Percentiles rank a stretch among this genome's conserved stretches.
phyloP scores from a whole-genome alignment of 2,797 vertebrate genomes.

The Hydrolagus colliei region DNA sequence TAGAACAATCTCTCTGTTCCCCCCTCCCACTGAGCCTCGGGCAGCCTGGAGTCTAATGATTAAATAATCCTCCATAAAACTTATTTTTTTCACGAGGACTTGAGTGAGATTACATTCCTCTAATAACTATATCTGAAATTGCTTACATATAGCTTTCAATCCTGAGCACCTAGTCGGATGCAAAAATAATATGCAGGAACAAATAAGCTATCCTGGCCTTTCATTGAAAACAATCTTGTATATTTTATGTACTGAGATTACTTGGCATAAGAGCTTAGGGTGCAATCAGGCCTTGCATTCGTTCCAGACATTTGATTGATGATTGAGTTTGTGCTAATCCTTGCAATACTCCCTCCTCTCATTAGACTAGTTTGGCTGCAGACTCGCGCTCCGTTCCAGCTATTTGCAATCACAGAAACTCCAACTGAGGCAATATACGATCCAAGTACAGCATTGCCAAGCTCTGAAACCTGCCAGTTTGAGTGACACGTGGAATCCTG shows the following conservation, averaged over 20 bases:
- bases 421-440: background rate
- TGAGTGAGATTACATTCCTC: too few relatives aligned
- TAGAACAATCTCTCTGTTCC: too few relatives aligned
- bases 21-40: too few relatives aligned
- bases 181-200: background rate
- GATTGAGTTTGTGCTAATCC: constrained; percentile 17
- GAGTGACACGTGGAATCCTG: too few relatives aligned
- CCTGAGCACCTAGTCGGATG: background rate
- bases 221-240: constrained; percentile 31
- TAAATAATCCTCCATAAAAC: background rate
- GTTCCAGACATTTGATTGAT: constrained; percentile 34
- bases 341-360: background rate
- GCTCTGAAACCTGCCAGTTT: too few relatives aligned
- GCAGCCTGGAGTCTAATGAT: background rate
- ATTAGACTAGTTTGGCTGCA: background rate
- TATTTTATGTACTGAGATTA: constrained; percentile 18
- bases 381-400: background rate
- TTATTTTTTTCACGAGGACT: background rate
- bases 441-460: background rate
- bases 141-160: background rate
- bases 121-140: constrained; percentile 1
- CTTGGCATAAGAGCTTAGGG: constrained; percentile 37
- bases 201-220: constrained; percentile 9
- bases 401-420: background rate
- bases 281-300: background rate